Percentiles rank a stretch among this genome's conserved stretches.
These are phyloP conservation scores for Heterotis niloticus DNA, from an alignment of 2,113 vertebrate species.

Conservation along the genomic window DNA sequence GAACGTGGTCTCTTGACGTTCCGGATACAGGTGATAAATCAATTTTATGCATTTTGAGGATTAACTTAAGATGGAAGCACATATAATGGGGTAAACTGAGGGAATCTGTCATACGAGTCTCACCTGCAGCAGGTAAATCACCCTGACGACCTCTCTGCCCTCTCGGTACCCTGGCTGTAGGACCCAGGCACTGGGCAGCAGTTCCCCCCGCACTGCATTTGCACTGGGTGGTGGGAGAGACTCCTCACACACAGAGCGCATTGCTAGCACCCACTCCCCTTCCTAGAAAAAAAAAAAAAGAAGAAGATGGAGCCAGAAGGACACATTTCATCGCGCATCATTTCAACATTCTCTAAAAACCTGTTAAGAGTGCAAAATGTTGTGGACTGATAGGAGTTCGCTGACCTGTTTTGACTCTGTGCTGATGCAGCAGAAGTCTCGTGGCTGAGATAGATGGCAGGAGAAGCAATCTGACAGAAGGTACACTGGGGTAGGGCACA, in stretches of 20 bases:
- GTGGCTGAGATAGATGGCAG: constrained; percentile 82
- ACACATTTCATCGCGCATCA: no score
- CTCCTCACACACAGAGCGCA: constrained; percentile 86
- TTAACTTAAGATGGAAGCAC: no score
- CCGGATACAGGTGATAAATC: no score
- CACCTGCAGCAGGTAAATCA: constrained; percentile 87
- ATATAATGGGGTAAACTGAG: no score
- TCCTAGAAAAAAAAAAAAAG: constrained; percentile 58
- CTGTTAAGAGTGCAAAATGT: background rate
- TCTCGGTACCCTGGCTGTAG: constrained; percentile 71
- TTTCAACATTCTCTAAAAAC: background rate
- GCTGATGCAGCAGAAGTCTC: constrained; percentile 96
- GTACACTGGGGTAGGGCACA: constrained; percentile 68
- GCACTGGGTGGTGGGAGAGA: constrained; percentile 81
- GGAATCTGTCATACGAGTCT: constrained; percentile 9
- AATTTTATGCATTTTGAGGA: background rate
- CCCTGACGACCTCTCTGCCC: constrained; percentile 75
- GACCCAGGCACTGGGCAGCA: constrained; percentile 92
- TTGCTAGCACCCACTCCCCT: constrained; percentile 72
- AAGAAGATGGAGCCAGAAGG: background rate
- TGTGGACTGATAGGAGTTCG: constrained; percentile 20
- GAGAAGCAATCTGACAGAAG: constrained; percentile 74
- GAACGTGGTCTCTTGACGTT: background rate
- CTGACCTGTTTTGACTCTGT: constrained; percentile 83
- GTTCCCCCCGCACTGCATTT: constrained; percentile 82